Evolutionary conservation across 2,888 invertebrate genomes (phyloP).

Genomic region (Laothoe populi): DNA sequence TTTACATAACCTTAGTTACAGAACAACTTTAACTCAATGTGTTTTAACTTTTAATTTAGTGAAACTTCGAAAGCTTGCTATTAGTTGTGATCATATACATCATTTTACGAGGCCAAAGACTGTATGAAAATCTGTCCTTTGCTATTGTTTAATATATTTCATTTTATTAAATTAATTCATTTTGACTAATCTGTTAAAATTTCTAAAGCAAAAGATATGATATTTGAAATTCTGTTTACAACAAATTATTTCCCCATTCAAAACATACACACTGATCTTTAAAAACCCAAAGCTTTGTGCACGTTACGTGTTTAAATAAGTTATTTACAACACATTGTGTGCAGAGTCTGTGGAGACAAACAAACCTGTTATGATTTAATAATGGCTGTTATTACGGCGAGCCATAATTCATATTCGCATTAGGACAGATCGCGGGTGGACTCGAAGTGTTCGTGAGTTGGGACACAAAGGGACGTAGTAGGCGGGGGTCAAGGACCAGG

Average conservation of each 20-base stretch:
- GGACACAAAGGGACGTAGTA: constrained; percentile 2
- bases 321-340: constrained; percentile 25
- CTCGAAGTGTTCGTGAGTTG: constrained; percentile 27
- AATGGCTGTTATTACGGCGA: constrained; percentile 58
- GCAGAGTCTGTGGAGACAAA: constrained; percentile 1
- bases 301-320: constrained; percentile 14
- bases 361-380: constrained; percentile 55
- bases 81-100: no score
- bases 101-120: no score
- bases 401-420: constrained; percentile 68
- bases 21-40: no score
- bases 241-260: background rate
- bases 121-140: no score
- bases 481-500: background rate
- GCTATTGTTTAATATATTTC: no score
- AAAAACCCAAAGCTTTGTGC: background rate
- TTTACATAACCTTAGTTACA: no score
- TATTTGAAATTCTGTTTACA: background rate
- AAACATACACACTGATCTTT: background rate
- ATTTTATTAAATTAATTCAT: no score
- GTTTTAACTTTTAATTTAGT: no score
- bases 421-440: constrained; percentile 44
- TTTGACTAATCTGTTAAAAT: no score
- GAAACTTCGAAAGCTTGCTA: no score
- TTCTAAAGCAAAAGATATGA: no score